These are phyloP conservation scores for Eupithecia pulchellata DNA, from an alignment of 2,888 invertebrate genomes.

Conservation along the genomic window DNA sequence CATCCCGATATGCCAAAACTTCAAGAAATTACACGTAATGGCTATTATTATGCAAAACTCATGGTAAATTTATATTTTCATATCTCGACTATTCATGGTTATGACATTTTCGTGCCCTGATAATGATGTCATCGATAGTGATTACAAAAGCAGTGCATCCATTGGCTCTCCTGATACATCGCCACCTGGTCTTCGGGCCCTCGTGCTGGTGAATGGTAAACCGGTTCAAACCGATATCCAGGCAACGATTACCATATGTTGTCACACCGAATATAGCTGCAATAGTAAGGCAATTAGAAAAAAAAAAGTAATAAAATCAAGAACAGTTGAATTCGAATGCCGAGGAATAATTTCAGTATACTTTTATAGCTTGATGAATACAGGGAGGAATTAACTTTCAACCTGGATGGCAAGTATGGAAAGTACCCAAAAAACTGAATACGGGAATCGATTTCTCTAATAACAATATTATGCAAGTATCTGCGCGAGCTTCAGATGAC, in stretches of 20 bases:
- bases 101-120: conserved; percentile 33
- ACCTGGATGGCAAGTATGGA: no score
- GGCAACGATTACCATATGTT: conserved; percentile 63
- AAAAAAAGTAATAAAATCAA: not conserved
- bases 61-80: not conserved
- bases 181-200: conserved; percentile 60
- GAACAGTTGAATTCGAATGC: not conserved
- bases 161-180: conserved; percentile 49
- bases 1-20: no score
- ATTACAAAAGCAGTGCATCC: conserved; percentile 55
- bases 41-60: not conserved
- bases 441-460: no score
- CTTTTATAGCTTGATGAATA: no score
- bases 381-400: no score
- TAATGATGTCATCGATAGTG: conserved; percentile 47
- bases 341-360: no score
- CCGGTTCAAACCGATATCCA: conserved; percentile 61
- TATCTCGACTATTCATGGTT: conserved; percentile 26
- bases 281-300: conserved; percentile 4
- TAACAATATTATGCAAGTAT: no score
- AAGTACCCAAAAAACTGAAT: no score
- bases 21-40: no score
- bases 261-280: conserved; percentile 67
- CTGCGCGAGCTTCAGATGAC: no score
- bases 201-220: conserved; percentile 74